phyloP scores from a whole-genome alignment of 2,797 vertebrate species.

The Rhyacichthys aspro region DNA sequence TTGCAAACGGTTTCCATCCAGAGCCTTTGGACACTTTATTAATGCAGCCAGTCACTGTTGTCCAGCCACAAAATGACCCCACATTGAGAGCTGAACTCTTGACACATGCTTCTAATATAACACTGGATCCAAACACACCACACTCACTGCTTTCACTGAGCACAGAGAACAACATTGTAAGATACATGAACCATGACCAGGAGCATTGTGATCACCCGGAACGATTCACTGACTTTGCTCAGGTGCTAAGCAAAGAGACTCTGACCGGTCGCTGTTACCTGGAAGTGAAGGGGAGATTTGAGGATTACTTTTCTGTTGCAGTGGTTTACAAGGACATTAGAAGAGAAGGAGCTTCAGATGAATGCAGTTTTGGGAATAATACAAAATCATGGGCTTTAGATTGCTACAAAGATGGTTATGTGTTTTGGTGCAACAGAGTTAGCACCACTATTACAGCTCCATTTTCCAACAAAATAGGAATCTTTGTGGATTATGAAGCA shows the following conservation, averaged over 20 bases:
- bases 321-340: conserved; percentile 19
- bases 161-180: conserved; percentile 2
- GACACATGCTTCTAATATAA: neutral
- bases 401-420: conserved; percentile 7
- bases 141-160: conserved; percentile 11
- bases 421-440: conserved; percentile 22
- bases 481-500: conserved; percentile 28
- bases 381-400: conserved; percentile 29
- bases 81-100: conserved; percentile 13
- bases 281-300: conserved; percentile 30
- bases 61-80: neutral
- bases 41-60: too few species aligned
- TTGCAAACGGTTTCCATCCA: too few species aligned
- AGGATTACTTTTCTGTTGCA: conserved; percentile 12
- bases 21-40: too few species aligned
- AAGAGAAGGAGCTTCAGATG: neutral
- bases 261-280: conserved; percentile 26
- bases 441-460: conserved; percentile 1
- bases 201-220: neutral
- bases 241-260: conserved; percentile 41
- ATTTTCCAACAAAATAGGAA: conserved; percentile 23
- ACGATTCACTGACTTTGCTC: conserved; percentile 23
- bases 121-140: conserved; percentile 30
- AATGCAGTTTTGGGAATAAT: conserved; percentile 32
- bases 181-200: conserved; percentile 5